A percentile compares a stretch with the other conserved stretches of the same genome.
Conservation (phyloP, 2,888 invertebrate species). For the Drosophila helvetica region DNA sequence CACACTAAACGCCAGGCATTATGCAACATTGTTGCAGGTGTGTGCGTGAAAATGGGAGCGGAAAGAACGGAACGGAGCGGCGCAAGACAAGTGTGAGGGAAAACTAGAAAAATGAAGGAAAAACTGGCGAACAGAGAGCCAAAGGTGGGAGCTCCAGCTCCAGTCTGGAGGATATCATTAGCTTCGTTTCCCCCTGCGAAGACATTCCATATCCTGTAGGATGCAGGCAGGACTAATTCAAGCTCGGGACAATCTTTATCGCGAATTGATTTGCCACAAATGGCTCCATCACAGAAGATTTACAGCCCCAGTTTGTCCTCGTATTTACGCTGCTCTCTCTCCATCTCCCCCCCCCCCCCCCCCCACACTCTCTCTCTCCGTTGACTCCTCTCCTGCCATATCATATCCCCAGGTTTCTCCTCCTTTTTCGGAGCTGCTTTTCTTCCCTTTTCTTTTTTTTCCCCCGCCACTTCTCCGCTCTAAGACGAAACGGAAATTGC, state of each 20-base stretch:
- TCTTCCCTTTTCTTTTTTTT: slow-evolving; percentile 43
- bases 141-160: no score
- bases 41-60: slow-evolving; percentile 8
- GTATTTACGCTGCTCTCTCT: slow-evolving; percentile 40
- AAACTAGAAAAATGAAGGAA: not conserved
- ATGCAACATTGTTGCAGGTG: slow-evolving; percentile 68
- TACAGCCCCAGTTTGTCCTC: slow-evolving; percentile 69
- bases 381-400: not conserved
- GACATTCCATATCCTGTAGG: not conserved
- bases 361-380: not conserved
- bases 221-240: slow-evolving; percentile 26
- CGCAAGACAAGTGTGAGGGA: slow-evolving; percentile 3
- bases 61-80: not conserved
- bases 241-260: slow-evolving; percentile 22
- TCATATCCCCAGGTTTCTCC: not conserved
- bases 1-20: slow-evolving; percentile 73
- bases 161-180: not conserved
- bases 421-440: not conserved
- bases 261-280: slow-evolving; percentile 60
- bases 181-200: not conserved
- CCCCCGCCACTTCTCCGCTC: slow-evolving; percentile 24
- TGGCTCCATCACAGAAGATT: slow-evolving; percentile 54
- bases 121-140: not conserved
- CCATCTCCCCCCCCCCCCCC: not conserved
- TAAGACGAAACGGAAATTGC: slow-evolving; percentile 64